Conservation (phyloP, 2,113 vertebrate genomes). For the Sterna hirundo region DNA sequence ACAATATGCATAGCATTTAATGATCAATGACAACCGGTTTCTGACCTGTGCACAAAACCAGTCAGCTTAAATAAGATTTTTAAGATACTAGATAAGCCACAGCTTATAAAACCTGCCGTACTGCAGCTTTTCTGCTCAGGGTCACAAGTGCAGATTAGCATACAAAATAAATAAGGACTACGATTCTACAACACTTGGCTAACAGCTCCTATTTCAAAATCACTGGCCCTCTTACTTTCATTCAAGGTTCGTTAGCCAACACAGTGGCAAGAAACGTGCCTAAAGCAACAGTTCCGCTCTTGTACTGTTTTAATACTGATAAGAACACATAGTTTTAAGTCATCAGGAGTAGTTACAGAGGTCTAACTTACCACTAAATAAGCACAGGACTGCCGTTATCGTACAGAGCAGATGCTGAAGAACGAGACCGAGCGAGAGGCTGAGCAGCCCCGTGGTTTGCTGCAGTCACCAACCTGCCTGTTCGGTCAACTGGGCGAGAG, state of each 20-base stretch:
- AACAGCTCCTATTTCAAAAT: conserved; percentile 18
- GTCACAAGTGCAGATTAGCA: conserved; percentile 40
- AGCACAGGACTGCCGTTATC: background rate
- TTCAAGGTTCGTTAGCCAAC: conserved; percentile 48
- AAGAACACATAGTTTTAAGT: background rate
- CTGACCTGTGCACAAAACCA: background rate
- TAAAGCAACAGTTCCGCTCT: conserved; percentile 31
- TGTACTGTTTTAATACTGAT: conserved; percentile 68
- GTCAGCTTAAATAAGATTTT: conserved; percentile 15
- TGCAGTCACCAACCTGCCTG: background rate
- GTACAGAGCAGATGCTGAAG: background rate
- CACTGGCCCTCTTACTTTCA: conserved; percentile 48
- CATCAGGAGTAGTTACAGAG: background rate
- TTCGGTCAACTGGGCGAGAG: background rate
- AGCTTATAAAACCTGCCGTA: conserved; percentile 28
- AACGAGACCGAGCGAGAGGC: background rate
- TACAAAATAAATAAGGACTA: conserved; percentile 63
- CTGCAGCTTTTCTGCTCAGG: conserved; percentile 37
- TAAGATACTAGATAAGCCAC: conserved; percentile 2
- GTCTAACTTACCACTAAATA: background rate
- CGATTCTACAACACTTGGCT: conserved; percentile 22
- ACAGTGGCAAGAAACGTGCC: conserved; percentile 33
- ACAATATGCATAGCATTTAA: conserved; percentile 59
- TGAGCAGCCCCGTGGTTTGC: background rate
- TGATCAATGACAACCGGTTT: conserved; percentile 29